Conservation (phyloP, 2,113 vertebrate species). For the Calyptomena viridis region DNA sequence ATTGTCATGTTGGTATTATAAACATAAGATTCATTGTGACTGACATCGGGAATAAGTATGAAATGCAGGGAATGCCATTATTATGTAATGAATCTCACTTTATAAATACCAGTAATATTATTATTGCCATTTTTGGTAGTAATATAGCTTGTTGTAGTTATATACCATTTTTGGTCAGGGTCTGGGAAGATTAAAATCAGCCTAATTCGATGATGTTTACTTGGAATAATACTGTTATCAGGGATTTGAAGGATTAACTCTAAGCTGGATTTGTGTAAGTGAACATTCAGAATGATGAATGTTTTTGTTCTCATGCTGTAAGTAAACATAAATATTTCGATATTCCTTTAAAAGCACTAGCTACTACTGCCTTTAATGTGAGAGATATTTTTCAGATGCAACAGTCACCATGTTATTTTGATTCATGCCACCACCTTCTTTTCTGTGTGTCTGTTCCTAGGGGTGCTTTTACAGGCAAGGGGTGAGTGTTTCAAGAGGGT, state of each 20-base stretch:
- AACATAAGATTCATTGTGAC: background rate
- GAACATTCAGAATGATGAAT: background rate
- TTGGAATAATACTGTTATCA: background rate
- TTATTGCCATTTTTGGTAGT: background rate
- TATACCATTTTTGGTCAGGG: background rate
- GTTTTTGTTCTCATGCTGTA: background rate
- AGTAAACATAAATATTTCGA: background rate
- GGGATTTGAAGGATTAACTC: background rate
- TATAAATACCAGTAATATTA: background rate
- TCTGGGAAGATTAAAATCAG: background rate
- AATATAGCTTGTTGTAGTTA: background rate
- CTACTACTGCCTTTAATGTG: background rate
- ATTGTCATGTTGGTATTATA: background rate
- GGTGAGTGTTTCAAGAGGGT: fast-evolving
- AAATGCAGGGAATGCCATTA: background rate
- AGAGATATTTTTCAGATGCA: background rate
- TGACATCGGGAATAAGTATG: background rate
- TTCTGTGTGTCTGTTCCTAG: background rate
- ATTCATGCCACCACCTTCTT: background rate
- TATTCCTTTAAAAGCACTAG: background rate
- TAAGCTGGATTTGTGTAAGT: background rate
- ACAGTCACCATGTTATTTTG: background rate
- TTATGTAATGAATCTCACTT: background rate
- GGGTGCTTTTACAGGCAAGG: background rate
- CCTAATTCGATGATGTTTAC: background rate